Conservation (phyloP, 2,797 vertebrate species). For the Chaetodon trifasciatus region DNA sequence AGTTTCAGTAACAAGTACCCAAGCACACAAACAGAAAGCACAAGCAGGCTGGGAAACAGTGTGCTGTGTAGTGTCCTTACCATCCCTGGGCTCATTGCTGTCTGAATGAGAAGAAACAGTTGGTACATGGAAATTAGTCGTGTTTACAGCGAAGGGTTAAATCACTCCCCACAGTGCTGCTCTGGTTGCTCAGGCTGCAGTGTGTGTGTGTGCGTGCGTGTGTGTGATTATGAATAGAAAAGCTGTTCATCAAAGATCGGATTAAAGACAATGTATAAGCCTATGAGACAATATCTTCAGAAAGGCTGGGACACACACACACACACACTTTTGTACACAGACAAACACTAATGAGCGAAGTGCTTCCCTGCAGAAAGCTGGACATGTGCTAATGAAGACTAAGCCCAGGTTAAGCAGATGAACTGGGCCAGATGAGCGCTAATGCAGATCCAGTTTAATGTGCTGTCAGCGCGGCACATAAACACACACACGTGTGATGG, state of each 20-base stretch:
- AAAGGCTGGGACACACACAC: neutral
- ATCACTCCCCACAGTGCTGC: constrained; percentile 28
- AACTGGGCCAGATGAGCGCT: constrained; percentile 24
- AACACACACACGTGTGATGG: constrained; percentile 23
- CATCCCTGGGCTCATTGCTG: constrained; percentile 76
- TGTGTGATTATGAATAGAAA: constrained; percentile 33
- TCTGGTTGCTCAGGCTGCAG: constrained; percentile 8
- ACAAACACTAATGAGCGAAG: constrained; percentile 35
- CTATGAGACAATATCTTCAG: constrained; percentile 36
- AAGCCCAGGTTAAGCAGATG: constrained; percentile 57
- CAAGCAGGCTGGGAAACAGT: constrained; percentile 29
- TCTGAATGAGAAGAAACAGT: constrained; percentile 77
- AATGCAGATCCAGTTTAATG: constrained; percentile 17
- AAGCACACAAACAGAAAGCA: constrained; percentile 29
- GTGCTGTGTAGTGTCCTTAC: constrained; percentile 76
- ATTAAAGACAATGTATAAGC: constrained; percentile 50
- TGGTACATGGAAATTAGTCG: constrained; percentile 64
- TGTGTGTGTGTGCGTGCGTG: constrained; percentile 16
- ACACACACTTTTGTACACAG: constrained; percentile 1
- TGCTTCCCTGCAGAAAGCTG: constrained; percentile 60
- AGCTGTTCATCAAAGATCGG: constrained; percentile 48
- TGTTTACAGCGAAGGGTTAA: constrained; percentile 60
- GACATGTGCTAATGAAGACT: constrained; percentile 64
- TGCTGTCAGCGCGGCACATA: constrained; percentile 11
- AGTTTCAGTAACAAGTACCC: constrained; percentile 41